Base-by-base conservation (phyloP, 2,113 vertebrate species). In the Tonatia bakeri region DNA sequence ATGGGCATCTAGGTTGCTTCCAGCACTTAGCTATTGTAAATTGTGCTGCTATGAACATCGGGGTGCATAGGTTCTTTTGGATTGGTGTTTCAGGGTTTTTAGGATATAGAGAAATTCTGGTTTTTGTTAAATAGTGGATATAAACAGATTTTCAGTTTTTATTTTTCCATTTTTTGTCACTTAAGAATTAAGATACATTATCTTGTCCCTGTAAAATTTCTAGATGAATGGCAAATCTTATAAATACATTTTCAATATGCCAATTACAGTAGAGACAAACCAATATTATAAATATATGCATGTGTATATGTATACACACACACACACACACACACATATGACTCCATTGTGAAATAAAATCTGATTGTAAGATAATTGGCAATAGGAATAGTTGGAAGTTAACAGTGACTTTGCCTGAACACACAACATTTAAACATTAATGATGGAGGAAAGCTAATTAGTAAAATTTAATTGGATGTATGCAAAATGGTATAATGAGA, bases 381-480 rank as follows among this genome's bases (percentile, higher is more conserved):
- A 96, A 70, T 95, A 94, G 77, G 72, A 92, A 85, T 91, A 95
- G 88, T 77, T 96, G 73, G 94, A 96, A 95, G 82, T 90, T 91
- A 95, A 69, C 17, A 95, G 87, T 79, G 45, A 52, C 75, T 98
- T 97, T 96, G 96, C 89, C 96, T 91, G 67, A 94, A 89, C 87
- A 94, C 77, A 95, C 72, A 94, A 93, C 64, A 96, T 96, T 97
- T 93, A 97, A 97, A 98, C 82, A 93, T 94, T 97, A 96, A 97
- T 94, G 95, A 95, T 13, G 54, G 93, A 72, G 95, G 81, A 96
- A 93, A 75, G 64, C 95, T 95, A 98, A 98, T 96, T 96, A 97
- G 95, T 95, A 87, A 96, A 96, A 97, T 97, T 97, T 97, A 98
- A 95, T 97, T 97, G 92, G 90, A 96, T 94, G 22, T 91, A 96